Evolutionary conservation across 2,888 invertebrate species (phyloP).

Genomic region (Steromphala cineraria): DNA sequence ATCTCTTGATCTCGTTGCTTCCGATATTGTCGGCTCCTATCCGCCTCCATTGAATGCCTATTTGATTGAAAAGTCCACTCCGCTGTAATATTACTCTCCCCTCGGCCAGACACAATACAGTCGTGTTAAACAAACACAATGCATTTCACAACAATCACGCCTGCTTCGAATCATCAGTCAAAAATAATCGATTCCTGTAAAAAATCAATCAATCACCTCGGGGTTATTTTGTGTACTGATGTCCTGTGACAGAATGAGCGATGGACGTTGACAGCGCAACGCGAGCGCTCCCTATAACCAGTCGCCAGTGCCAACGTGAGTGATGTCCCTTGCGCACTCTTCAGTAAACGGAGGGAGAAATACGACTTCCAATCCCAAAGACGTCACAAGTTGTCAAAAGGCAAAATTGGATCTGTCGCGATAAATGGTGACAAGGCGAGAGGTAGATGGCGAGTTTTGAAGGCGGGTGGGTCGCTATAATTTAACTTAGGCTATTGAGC

Average conservation of each 20-base stretch:
- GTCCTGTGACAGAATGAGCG: constrained; percentile 16
- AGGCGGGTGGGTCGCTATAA: background rate
- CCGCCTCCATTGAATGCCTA: background rate
- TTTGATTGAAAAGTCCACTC: background rate
- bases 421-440: constrained; percentile 4
- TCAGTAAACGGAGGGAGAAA: background rate
- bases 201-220: constrained; percentile 15
- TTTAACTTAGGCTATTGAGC: constrained; percentile 12
- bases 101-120: background rate
- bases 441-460: background rate
- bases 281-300: constrained; percentile 10
- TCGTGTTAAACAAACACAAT: constrained; percentile 16
- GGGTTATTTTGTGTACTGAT: constrained; percentile 17
- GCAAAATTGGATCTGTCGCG: constrained; percentile 21
- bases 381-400: constrained; percentile 17
- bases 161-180: constrained; percentile 4
- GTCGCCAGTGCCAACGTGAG: constrained; percentile 11
- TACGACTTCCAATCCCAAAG: background rate
- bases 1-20: too few relatives aligned
- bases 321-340: constrained; percentile 11
- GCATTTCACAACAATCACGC: constrained; percentile 3
- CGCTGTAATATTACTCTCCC: background rate
- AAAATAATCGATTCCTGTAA: constrained; percentile 6
- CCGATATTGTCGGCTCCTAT: too few relatives aligned
- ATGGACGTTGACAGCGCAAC: constrained; percentile 7